These are phyloP conservation scores for Lochmaea capreae DNA, from an alignment of 2,888 invertebrate species.

Conservation along the genomic window DNA sequence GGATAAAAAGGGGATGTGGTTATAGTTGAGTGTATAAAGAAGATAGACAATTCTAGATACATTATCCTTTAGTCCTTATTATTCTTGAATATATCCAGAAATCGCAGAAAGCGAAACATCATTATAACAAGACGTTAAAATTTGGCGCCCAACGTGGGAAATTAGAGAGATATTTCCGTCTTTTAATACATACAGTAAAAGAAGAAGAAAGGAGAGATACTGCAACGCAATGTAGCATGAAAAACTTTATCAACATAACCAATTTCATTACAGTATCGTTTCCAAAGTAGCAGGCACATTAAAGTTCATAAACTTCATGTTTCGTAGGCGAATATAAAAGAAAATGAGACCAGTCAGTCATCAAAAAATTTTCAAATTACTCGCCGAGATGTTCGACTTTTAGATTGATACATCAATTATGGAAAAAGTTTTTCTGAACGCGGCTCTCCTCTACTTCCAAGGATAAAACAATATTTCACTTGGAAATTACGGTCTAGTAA, in stretches of 20 bases:
- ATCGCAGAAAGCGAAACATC: too few relatives aligned
- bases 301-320: not conserved
- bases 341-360: conserved; percentile 5
- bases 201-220: too few relatives aligned
- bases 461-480: conserved; percentile 15
- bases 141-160: too few relatives aligned
- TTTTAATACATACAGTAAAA: too few relatives aligned
- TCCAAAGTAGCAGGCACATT: not conserved
- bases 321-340: not conserved
- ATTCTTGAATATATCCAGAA: too few relatives aligned
- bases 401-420: conserved; percentile 16
- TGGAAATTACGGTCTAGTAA: conserved; percentile 3
- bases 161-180: too few relatives aligned
- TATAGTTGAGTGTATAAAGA: not conserved
- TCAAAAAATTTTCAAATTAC: conserved; percentile 12
- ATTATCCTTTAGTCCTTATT: too few relatives aligned
- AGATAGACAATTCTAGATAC: too few relatives aligned
- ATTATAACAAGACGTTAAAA: too few relatives aligned
- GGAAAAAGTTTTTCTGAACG: conserved; percentile 3
- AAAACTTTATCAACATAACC: not conserved
- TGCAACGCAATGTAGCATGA: too few relatives aligned
- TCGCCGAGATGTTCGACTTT: not conserved
- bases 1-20: not conserved
- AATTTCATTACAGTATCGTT: not conserved
- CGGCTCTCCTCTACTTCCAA: not conserved